Evolutionary conservation across 2,888 invertebrate species (phyloP), one percentile per base, ranked within the genome.

Genomic region (Eupithecia tripunctaria): DNA sequence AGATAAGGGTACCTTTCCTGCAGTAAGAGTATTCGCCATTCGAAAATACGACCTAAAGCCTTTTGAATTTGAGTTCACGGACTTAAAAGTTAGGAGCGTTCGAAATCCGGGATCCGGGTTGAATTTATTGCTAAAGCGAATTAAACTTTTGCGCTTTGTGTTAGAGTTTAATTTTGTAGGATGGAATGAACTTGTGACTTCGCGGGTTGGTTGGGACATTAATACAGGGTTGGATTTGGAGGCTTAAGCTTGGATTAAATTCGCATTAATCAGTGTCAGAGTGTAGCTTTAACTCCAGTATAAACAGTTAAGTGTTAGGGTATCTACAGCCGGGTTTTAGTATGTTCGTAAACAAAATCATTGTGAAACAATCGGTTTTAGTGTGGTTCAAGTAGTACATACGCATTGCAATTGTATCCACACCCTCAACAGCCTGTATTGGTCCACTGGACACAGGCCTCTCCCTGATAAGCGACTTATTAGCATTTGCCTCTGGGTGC

Each of bases 241-340:
- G 95, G 95, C 95, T 95, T 95, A 95, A 95, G 94, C 91, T 90
- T 80, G 93, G 96, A 95, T 96, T 95, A 95, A 95, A 95, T 95
- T 95, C 95, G 94, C 96, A 96, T 96, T 96, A 96, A 96, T 96
- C 96, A 96, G 95, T 95, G 95, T 95, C 95, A 93, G 88, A 86
- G 86, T 85, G 89, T 88, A 89, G 92, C 89, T 91, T 91, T 92
- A 94, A 92, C 92, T 92, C 90, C 86, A 90, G 91, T 91, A 94
- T 94, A 94, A 94, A 94, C 94, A 93, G 94, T 94, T 94, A 94
- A 94, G 92, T 94, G 93, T 93, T 92, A 91, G 92, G 92, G 91
- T 92, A 91, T 88, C 89, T 80, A 89, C 82, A 83, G 78, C 71
- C 32, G 36, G 38, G 38, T 64, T 64, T 21, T 41, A 15, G 91